phyloP scores from a whole-genome alignment of 2,113 vertebrate species.

The Pluvialis apricaria region DNA sequence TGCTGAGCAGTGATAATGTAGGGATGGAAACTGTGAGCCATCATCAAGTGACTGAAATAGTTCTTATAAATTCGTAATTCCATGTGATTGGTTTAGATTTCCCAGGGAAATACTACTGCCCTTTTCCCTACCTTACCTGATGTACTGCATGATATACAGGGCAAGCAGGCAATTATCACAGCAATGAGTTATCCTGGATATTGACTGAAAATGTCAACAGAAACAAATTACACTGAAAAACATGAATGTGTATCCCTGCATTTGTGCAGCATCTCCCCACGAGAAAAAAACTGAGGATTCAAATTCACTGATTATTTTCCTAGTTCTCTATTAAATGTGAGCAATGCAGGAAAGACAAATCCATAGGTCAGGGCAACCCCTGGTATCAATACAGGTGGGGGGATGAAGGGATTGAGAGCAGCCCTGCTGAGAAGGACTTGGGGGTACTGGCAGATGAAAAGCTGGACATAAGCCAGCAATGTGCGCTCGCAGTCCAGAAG shows the following conservation, averaged over 20 bases:
- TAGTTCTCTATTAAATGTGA: neutral
- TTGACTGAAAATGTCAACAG: conserved; percentile 30
- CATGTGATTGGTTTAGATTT: conserved; percentile 5
- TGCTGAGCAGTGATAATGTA: neutral
- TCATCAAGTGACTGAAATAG: conserved; percentile 22
- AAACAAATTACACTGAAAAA: neutral
- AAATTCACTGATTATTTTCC: neutral
- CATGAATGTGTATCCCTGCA: neutral
- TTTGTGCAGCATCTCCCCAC: neutral
- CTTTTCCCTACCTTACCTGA: neutral
- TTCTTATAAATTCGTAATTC: conserved; percentile 13
- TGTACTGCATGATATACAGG: neutral
- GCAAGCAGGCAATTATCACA: neutral
- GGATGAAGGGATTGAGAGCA: neutral
- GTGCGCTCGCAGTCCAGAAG: neutral
- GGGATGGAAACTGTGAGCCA: neutral
- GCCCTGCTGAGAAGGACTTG: neutral
- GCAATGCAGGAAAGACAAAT: neutral
- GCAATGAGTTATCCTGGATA: conserved; percentile 2
- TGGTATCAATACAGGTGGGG: neutral
- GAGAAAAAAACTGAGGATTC: neutral
- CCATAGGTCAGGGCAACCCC: neutral
- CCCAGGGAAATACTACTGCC: neutral
- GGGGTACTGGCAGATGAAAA: neutral
- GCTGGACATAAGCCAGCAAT: neutral